Evolutionary conservation across 1,140 invertebrate genomes (phyloP), one percentile per base, ranked within the genome.

Genomic region (Dinoponera quadriceps): DNA sequence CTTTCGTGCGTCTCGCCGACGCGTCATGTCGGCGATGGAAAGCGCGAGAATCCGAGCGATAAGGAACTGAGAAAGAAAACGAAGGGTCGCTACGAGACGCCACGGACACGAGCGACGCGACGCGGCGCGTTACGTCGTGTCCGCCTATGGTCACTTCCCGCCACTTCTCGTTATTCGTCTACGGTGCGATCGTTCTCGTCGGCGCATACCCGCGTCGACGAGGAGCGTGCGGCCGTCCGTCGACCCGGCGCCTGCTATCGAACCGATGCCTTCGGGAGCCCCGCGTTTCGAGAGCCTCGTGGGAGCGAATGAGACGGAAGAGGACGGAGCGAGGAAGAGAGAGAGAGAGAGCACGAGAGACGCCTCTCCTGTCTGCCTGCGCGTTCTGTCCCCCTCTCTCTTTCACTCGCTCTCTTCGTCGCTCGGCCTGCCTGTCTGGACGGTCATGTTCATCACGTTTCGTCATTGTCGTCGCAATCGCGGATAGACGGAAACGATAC

Each of bases 401-500:
- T 3, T 18, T 38, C 62, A 1, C n/a, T 33, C 33, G 22, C 18
- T 44, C 44, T 59, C 5, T 16, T 69, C 25, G 48, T 0, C 57
- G 11, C 9, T 33, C 62, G 62, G 48, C 48, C 16, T 44, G 20
- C 11, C 14, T 7, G 13, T 22, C 51, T 44, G 38, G 38, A 16
- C 16, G 7, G 20, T 62, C 20, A 14, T 7, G 18, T 29, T 25
- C 27, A 3, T 7, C 11, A n/a, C 54, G n/a, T n/a, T 3, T 59
- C 22, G n/a, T 57, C 11, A 20, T 57, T 22, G 7, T n/a, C 60
- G 60, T 18, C 16, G 38, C 29, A 27, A 66, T 66, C 20, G 78
- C 72, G 72, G 22, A 29, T 62, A 25, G 29, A 62, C 78, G 5
- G 49, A 25, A 49, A 7, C 18, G 7, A 74, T 60, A 97, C 97